Evolutionary conservation across 2,888 invertebrate species (phyloP).

Genomic region (Corythucha ciliata): DNA sequence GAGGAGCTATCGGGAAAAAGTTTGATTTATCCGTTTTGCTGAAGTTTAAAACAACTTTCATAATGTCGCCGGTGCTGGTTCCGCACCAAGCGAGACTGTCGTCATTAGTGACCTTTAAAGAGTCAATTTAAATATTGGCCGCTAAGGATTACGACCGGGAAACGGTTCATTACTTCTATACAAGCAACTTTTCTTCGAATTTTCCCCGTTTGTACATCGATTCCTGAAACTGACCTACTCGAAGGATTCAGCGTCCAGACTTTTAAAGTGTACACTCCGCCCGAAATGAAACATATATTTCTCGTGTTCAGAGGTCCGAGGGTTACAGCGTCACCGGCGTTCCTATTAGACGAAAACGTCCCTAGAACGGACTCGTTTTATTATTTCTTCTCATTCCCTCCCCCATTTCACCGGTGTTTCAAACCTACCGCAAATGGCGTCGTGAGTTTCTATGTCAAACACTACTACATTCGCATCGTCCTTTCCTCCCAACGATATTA

Average conservation of each 20-base stretch:
- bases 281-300: constrained; percentile 60
- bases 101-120: constrained; percentile 48
- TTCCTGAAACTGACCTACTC: constrained; percentile 57
- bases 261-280: constrained; percentile 61
- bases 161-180: constrained; percentile 45
- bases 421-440: constrained; percentile 44
- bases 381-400: too few species aligned
- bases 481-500: constrained; percentile 78
- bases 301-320: constrained; percentile 49
- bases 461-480: constrained; percentile 83
- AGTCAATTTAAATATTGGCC: not conserved
- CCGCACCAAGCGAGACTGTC: constrained; percentile 75
- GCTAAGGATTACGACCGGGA: not conserved
- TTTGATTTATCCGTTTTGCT: constrained; percentile 40
- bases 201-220: constrained; percentile 69
- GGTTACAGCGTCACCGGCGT: constrained; percentile 59
- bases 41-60: constrained; percentile 42
- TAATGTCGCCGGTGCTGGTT: constrained; percentile 68
- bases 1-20: constrained; percentile 47
- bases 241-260: constrained; percentile 65
- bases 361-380: too few species aligned
- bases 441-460: constrained; percentile 59
- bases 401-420: too few species aligned
- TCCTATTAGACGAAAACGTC: constrained; percentile 52
- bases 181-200: constrained; percentile 66